phyloP scores from a whole-genome alignment of 2,113 vertebrate genomes.

The Ptyas mucosa region DNA sequence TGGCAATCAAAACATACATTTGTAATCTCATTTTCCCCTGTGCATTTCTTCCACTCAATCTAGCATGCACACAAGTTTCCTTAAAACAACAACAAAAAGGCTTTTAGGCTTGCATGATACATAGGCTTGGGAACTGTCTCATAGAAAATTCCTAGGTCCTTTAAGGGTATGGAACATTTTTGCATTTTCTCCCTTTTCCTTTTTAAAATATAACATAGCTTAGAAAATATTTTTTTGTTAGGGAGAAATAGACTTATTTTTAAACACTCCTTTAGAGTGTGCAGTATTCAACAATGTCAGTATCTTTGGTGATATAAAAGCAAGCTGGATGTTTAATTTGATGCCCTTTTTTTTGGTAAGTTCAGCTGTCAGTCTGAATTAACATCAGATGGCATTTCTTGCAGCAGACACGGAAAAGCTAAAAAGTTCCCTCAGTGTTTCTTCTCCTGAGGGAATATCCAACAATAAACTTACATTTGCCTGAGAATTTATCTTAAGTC shows the following conservation, averaged over 20 bases:
- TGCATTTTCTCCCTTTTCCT: slow-evolving; percentile 18
- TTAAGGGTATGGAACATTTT: slow-evolving; percentile 50
- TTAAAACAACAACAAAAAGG: slow-evolving; percentile 62
- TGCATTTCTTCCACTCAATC: slow-evolving; percentile 74
- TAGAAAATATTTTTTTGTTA: slow-evolving; percentile 64
- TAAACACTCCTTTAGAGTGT: slow-evolving; percentile 63
- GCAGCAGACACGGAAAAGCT: slow-evolving; percentile 64
- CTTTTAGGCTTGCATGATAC: slow-evolving; percentile 67
- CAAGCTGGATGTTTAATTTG: slow-evolving; percentile 66
- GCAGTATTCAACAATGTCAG: slow-evolving; percentile 68
- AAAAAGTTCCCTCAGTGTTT: slow-evolving; percentile 14
- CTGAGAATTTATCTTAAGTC: neutral
- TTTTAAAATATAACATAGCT: slow-evolving; percentile 55
- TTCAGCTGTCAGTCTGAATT: slow-evolving; percentile 71
- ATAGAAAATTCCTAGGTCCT: slow-evolving; percentile 74
- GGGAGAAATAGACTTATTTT: slow-evolving; percentile 54
- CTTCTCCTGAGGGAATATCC: neutral
- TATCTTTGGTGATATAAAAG: slow-evolving; percentile 33
- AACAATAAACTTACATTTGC: neutral
- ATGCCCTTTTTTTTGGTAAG: slow-evolving; percentile 68
- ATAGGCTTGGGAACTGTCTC: slow-evolving; percentile 68
- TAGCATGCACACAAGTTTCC: slow-evolving; percentile 67
- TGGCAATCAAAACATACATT: slow-evolving; percentile 85
- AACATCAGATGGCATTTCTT: slow-evolving; percentile 63
- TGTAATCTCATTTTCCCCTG: slow-evolving; percentile 84